Conservation (phyloP, 2,888 invertebrate genomes). For the Acanthosoma haemorrhoidale region DNA sequence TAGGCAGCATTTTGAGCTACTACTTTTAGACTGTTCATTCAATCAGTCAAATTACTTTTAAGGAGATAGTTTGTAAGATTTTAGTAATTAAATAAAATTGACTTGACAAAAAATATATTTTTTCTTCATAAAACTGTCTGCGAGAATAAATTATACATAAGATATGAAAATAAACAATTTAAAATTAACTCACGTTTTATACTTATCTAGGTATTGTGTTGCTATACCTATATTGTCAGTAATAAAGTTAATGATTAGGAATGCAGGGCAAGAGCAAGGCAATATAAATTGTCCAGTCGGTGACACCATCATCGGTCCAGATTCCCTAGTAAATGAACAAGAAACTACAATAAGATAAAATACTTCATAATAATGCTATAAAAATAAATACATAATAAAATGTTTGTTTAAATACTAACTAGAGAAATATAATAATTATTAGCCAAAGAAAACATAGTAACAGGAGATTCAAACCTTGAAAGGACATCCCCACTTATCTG, state of each 20-base stretch:
- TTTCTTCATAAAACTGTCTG: no score
- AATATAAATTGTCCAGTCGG: conserved; percentile 91
- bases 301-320: conserved; percentile 88
- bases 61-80: no score
- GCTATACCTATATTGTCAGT: conserved; percentile 71
- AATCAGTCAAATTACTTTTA: no score
- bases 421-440: neutral
- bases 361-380: no score
- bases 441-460: neutral
- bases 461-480: neutral
- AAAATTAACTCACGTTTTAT: conserved; percentile 59
- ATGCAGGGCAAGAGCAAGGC: conserved; percentile 85
- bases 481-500: no score
- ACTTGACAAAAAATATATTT: no score
- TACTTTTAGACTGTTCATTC: no score
- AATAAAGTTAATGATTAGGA: conserved; percentile 77
- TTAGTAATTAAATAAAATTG: no score
- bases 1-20: no score
- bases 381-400: neutral
- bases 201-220: conserved; percentile 62
- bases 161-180: neutral
- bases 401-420: neutral
- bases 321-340: conserved; percentile 65
- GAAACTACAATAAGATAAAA: no score
- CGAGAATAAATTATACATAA: neutral